Percentiles rank a stretch among this genome's conserved stretches.
Conservation (phyloP, 2,888 invertebrate genomes). For the Rhabditoides inermis region DNA sequence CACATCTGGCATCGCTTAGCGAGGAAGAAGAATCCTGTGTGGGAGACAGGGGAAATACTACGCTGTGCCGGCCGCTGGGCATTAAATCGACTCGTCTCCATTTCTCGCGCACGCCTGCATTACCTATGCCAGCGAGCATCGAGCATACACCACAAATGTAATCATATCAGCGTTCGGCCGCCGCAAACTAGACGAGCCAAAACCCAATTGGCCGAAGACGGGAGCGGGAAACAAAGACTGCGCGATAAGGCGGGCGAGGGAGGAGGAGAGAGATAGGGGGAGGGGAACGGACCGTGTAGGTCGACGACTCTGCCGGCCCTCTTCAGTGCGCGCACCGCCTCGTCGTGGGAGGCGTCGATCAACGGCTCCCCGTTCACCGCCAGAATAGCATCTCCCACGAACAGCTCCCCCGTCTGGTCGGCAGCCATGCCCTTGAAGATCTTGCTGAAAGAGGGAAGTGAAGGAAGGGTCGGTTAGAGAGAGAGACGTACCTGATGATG, state of each 20-base stretch:
- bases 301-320: constrained; percentile 93
- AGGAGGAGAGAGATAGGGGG: background rate
- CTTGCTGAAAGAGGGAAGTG: constrained; percentile 64
- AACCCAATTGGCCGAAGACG: too few relatives aligned
- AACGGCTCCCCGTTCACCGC: constrained; percentile 94
- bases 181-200: too few relatives aligned
- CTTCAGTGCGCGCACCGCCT: constrained; percentile 92
- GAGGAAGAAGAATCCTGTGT: too few relatives aligned
- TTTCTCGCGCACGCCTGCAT: too few relatives aligned
- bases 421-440: constrained; percentile 94
- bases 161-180: too few relatives aligned
- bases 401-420: constrained; percentile 88
- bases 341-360: constrained; percentile 88
- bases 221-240: too few relatives aligned
- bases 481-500: constrained; percentile 62
- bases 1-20: too few relatives aligned
- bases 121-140: too few relatives aligned
- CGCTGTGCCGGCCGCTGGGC: too few relatives aligned
- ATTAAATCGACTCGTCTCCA: too few relatives aligned
- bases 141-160: too few relatives aligned
- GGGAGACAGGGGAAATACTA: too few relatives aligned
- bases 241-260: background rate
- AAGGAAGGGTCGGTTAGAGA: background rate
- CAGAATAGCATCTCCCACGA: constrained; percentile 95
- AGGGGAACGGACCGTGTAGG: constrained; percentile 72